Evolutionary conservation across 2,797 vertebrate species (phyloP).

Genomic region (Pogonophryne albipinna): DNA sequence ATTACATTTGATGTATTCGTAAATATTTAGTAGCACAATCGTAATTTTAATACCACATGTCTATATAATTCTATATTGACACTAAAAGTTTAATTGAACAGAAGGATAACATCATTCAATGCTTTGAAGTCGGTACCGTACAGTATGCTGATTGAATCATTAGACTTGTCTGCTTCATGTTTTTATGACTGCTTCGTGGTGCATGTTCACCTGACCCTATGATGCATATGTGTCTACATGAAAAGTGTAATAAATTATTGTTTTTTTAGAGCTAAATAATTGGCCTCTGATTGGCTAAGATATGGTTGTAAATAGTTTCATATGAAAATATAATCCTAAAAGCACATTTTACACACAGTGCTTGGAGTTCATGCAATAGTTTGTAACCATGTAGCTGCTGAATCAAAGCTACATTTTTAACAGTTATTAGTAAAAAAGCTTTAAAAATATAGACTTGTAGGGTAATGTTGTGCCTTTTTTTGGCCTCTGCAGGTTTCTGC

Average conservation of each 20-base stretch:
- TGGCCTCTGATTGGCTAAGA: neutral
- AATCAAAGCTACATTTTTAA: neutral
- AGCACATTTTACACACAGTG: neutral
- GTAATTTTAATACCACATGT: neutral
- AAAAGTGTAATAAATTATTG: neutral
- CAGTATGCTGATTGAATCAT: neutral
- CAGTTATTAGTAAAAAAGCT: neutral
- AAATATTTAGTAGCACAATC: constrained; percentile 15
- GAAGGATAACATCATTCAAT: neutral
- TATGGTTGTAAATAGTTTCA: neutral
- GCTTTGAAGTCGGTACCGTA: neutral
- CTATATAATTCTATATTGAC: neutral
- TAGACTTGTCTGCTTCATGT: neutral
- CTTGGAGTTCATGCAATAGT: neutral
- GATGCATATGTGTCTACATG: neutral
- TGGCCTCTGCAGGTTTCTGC: neutral
- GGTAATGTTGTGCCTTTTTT: neutral
- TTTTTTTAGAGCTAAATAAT: neutral
- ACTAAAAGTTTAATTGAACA: neutral
- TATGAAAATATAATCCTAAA: neutral
- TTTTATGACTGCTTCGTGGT: neutral
- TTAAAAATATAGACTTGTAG: neutral
- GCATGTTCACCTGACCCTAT: neutral
- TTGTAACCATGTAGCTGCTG: neutral
- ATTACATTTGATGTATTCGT: neutral